phyloP scores from a whole-genome alignment of 2,888 invertebrate genomes.

The Amphipoea oculea region DNA sequence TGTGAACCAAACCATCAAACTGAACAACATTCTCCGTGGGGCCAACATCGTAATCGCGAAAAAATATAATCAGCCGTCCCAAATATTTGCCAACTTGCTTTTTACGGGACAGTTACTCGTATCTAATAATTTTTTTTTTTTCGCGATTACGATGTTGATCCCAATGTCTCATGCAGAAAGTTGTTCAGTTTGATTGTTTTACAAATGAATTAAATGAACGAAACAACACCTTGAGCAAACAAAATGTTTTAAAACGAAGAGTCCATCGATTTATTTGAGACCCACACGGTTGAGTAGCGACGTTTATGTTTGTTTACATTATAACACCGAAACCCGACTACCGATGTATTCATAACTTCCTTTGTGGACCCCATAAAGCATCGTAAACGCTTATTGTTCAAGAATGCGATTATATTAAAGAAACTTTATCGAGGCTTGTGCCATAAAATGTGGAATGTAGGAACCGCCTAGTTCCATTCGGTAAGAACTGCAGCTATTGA shows the following conservation, averaged over 20 bases:
- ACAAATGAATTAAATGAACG: not conserved
- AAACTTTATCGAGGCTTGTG: constrained; percentile 70
- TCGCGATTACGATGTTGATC: no score
- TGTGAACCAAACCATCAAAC: not conserved
- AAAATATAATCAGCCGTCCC: not conserved
- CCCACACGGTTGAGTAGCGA: constrained; percentile 43
- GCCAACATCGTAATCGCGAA: not conserved
- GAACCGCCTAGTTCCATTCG: constrained; percentile 53
- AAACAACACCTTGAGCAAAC: constrained; percentile 24
- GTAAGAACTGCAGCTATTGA: constrained; percentile 53
- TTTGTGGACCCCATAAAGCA: constrained; percentile 74
- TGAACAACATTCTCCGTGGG: not conserved
- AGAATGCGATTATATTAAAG: constrained; percentile 78
- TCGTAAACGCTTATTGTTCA: constrained; percentile 81
- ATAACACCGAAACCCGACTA: constrained; percentile 74
- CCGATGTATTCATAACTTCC: constrained; percentile 82
- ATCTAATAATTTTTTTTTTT: no score
- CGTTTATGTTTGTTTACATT: constrained; percentile 68
- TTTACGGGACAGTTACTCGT: no score
- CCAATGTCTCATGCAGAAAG: no score
- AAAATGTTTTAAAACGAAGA: constrained; percentile 33
- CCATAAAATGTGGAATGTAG: constrained; percentile 71
- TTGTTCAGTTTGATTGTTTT: no score
- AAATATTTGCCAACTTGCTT: no score
- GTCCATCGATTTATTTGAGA: constrained; percentile 54